Evolutionary conservation across 1,140 invertebrate genomes (phyloP), one percentile per base, ranked within the genome.

Genomic region (Araneus ventricosus): DNA sequence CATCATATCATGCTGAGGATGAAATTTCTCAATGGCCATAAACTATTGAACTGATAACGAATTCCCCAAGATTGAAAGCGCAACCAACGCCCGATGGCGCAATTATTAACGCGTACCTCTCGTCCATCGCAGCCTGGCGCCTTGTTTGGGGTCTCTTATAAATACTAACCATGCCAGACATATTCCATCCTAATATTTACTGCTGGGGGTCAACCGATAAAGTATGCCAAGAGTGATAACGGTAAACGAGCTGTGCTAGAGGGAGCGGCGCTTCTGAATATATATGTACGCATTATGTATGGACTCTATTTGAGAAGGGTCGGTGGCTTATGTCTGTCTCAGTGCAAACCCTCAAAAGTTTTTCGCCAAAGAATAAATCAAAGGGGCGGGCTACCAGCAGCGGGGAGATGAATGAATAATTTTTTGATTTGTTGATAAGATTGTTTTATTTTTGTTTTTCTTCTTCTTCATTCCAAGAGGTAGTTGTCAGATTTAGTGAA

Each of bases 241-340:
- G 80, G 14, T 14, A 70, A 70, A 70, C 30, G 67, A 34, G 30
- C 59, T 63, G 59, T 30, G n/a, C 39, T 3, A 52, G 20, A 17
- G 80, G 80, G 80, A 84, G 80, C 80, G 80, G 80, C 80, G 24
- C 20, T 34, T 45, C 45, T 45, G 80, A 84, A 84, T 84, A 84
- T 84, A 84, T 84, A 84, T 84, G 24, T 52, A 84, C 80, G 24
- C 80, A 84, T 84, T 84, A 84, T 84, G n/a, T 70, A 70, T 30
- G 14, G 27, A 30, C 27, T 27, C 45, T 17, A 52, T 52, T 52
- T 14, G 45, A 17, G 67, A 34, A 34, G 30, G 67, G 67, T 17
- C 4, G 17, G 67, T 70, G 67, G 67, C 67, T 70, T 70, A 70
- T 34, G 67, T 70, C 17, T 63, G 59, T 63, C n/a, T n/a, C n/a